Conservation (phyloP, 2,888 invertebrate species). For the Drosophila histrio region DNA sequence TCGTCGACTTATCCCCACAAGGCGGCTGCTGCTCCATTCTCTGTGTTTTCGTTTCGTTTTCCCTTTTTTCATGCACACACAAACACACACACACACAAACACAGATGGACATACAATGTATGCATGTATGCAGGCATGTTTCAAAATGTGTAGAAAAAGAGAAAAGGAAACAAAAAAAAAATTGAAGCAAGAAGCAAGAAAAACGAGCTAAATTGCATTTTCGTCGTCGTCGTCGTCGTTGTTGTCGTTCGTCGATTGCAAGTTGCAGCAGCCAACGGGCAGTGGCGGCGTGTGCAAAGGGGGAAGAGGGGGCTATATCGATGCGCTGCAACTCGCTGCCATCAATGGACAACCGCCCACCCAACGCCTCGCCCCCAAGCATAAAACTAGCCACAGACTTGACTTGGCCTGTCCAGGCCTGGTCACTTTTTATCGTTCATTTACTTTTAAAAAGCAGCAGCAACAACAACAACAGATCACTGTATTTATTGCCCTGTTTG, state of each 20-base stretch:
- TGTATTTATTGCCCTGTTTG: slow-evolving; percentile 74
- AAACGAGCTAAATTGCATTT: slow-evolving; percentile 80
- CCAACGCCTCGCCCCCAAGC: slow-evolving; percentile 12
- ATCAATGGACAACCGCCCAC: slow-evolving; percentile 1
- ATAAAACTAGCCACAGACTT: slow-evolving; percentile 29
- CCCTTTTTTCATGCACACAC: slow-evolving; percentile 70
- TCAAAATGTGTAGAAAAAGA: slow-evolving; percentile 53
- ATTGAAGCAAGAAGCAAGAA: slow-evolving; percentile 76
- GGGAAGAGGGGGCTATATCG: slow-evolving; percentile 5
- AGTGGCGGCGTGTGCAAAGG: slow-evolving; percentile 52
- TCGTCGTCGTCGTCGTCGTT: slow-evolving; percentile 57
- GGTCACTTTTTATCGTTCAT: slow-evolving; percentile 77
- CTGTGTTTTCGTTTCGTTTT: slow-evolving; percentile 76
- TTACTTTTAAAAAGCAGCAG: slow-evolving; percentile 73
- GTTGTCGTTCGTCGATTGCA: slow-evolving; percentile 61
- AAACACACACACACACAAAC: slow-evolving; percentile 5
- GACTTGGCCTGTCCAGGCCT: slow-evolving; percentile 55
- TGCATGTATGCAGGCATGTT: slow-evolving; percentile 46
- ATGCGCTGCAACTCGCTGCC: not conserved
- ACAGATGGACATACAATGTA: not conserved
- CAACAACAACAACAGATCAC: slow-evolving; percentile 51
- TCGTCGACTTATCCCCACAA: slow-evolving; percentile 69
- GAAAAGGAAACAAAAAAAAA: slow-evolving; percentile 41
- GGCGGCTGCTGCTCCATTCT: slow-evolving; percentile 59
- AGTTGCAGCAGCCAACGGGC: slow-evolving; percentile 59